Evolutionary conservation across 2,113 vertebrate genomes (phyloP), one percentile per base, ranked within the genome.

Genomic region (Aptenodytes patagonicus): DNA sequence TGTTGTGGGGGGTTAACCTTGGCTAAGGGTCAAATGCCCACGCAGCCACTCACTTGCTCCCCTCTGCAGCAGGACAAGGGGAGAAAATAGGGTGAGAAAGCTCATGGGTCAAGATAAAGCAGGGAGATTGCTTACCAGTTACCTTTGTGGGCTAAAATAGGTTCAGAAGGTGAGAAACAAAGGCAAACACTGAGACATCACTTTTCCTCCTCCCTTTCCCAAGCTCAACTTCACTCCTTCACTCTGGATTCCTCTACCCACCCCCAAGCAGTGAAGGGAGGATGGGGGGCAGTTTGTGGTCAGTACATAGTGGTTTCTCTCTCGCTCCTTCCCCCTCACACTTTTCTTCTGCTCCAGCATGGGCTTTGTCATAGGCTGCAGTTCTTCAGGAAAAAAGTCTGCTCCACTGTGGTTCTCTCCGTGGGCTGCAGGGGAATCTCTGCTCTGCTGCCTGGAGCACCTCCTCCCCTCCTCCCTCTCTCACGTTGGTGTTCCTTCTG

Each of bases 251-350:
- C 16, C n/a, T 84, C 66, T 75, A 13, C 7, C 32, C 32, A 55
- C 2, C 1, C 32, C 11, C 2, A 6, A 21, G 76, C 4, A 38
- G 19, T 31, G 18, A 83, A 79, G 12, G 18, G 22, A 69, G 31
- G 2, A 64, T 26, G 19, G 19, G 26, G 10, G 3, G 5, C 10
- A 47, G 38, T 52, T 40, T 70, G 28, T 8, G 11, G 13, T 44
- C 51, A 38, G 38, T 54, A 54, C 12, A 9, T 44, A 44, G 28
- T 5, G 1, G 4, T 71, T 90, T 65, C 32, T 75, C 5, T 75
- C n/a, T 83, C 0, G 0, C 6, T 54, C 22, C 28, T 80, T 47
- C 36, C 9, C 16, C 7, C 15, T 79, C 26, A 34, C 9, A 7
- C 29, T 78, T 83, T 52, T 42, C 7, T 13, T 62, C 28, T 46